Conservation (phyloP, 1,140 invertebrate species). For the Drosophila gunungcola region DNA sequence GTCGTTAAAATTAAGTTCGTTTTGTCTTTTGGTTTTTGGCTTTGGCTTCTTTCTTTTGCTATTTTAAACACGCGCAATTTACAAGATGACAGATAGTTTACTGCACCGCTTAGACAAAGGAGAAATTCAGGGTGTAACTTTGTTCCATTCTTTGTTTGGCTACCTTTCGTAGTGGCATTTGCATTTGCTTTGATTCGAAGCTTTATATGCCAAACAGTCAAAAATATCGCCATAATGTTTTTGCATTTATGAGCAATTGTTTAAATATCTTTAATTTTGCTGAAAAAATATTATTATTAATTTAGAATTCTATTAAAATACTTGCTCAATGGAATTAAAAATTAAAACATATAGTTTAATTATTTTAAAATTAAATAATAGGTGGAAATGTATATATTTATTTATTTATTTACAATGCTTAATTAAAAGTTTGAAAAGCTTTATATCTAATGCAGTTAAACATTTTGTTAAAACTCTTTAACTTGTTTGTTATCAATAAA, state of each 20-base stretch:
- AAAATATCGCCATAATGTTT: too few relatives aligned
- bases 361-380: too few relatives aligned
- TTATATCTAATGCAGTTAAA: not conserved
- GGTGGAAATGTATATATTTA: too few relatives aligned
- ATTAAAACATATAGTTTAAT: too few relatives aligned
- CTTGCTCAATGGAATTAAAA: too few relatives aligned
- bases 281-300: not conserved
- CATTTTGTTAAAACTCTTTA: not conserved
- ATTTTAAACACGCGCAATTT: conserved; percentile 35
- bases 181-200: conserved; percentile 2
- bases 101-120: conserved; percentile 12
- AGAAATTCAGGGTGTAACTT: not conserved
- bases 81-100: conserved; percentile 51
- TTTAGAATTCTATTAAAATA: too few relatives aligned
- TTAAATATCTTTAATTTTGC: too few relatives aligned
- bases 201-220: not conserved
- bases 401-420: too few relatives aligned
- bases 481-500: conserved; percentile 18
- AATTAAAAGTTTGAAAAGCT: too few relatives aligned
- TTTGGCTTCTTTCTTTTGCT: conserved; percentile 11
- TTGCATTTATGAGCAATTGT: too few relatives aligned
- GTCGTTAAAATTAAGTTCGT: conserved; percentile 63
- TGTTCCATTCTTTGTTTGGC: conserved; percentile 3
- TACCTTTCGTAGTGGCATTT: not conserved
- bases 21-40: conserved; percentile 27